Percentiles rank a stretch among this genome's conserved stretches.
Conservation (phyloP, 2,113 vertebrate genomes). For the Phoxinus phoxinus region DNA sequence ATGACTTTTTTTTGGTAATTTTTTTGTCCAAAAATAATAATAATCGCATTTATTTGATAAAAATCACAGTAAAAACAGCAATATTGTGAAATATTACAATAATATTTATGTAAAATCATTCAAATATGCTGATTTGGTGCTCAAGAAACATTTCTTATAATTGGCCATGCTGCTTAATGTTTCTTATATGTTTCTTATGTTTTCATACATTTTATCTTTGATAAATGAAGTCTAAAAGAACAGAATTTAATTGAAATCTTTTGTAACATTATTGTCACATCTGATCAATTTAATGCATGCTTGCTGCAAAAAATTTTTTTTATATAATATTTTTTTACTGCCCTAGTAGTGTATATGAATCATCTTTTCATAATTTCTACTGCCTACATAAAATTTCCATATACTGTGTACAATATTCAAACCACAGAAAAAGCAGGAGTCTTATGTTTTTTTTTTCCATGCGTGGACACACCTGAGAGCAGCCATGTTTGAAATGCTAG, state of each 20-base stretch:
- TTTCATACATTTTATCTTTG: background rate
- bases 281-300: background rate
- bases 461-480: slow-evolving; percentile 80
- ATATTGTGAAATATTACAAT: too few relatives aligned
- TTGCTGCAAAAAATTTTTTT: background rate
- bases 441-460: background rate
- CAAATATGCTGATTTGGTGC: background rate
- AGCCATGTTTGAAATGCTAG: slow-evolving; percentile 93
- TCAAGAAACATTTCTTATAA: background rate
- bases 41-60: background rate
- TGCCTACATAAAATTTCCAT: background rate
- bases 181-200: too few relatives aligned
- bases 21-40: too few relatives aligned
- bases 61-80: too few relatives aligned
- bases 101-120: background rate
- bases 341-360: background rate
- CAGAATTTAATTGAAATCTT: background rate
- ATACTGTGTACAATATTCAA: background rate
- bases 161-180: too few relatives aligned
- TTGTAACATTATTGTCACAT: background rate
- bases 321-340: background rate
- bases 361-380: background rate
- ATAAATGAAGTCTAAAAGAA: background rate
- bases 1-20: too few relatives aligned
- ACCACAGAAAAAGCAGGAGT: background rate